A percentile compares a stretch with the other conserved stretches of the same genome.
phyloP scores from a whole-genome alignment of 2,888 invertebrate species.

The Cylloceria caligata region DNA sequence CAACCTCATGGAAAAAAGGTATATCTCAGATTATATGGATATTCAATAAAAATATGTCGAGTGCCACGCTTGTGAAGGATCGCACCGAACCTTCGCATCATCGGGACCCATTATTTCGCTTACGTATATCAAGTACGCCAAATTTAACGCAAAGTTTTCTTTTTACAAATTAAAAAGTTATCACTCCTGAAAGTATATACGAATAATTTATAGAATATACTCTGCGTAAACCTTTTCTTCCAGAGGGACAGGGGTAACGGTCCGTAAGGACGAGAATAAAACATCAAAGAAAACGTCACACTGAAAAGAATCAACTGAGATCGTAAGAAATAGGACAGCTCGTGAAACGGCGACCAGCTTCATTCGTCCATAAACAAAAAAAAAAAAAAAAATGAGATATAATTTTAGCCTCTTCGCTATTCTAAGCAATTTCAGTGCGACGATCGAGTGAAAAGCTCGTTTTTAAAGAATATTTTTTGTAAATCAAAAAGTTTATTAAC shows the following conservation, averaged over 20 bases:
- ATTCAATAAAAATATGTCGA: background rate
- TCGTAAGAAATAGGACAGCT: conserved; percentile 36
- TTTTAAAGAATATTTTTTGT: conserved; percentile 24
- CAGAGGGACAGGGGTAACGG: background rate
- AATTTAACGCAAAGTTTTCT: background rate
- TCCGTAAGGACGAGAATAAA: background rate
- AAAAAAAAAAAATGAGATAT: conserved; percentile 42
- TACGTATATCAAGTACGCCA: background rate
- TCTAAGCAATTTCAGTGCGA: conserved; percentile 10
- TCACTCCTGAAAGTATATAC: background rate
- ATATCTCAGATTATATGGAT: background rate
- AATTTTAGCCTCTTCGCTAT: conserved; percentile 16
- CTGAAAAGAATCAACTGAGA: conserved; percentile 34
- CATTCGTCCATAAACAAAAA: conserved; percentile 60
- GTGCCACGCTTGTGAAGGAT: background rate
- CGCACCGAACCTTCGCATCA: too few relatives aligned
- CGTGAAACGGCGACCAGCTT: conserved; percentile 32
- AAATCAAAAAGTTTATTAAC: conserved; percentile 19
- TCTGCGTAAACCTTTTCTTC: background rate
- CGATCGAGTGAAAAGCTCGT: background rate
- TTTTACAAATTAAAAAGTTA: background rate
- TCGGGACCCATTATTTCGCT: too few relatives aligned
- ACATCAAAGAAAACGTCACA: too few relatives aligned
- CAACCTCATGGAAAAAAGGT: conserved; percentile 19
- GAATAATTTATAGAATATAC: background rate